Evolutionary conservation across 1,140 invertebrate genomes (phyloP), one percentile per base, ranked within the genome.

Genomic region (Monochamus saltuarius): DNA sequence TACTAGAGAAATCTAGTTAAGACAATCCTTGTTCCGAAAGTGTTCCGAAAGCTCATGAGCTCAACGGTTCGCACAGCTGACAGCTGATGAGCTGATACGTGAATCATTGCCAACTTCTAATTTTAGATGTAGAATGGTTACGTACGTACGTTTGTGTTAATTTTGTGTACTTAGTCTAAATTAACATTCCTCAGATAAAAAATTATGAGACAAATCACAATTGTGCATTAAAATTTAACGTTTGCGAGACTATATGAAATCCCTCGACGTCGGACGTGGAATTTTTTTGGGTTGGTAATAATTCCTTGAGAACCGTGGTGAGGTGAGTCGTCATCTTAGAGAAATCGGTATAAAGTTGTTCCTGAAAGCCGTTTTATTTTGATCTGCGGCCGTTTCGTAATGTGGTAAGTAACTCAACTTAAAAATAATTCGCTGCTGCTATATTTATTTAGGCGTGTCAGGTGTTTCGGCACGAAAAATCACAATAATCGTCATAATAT

Each of bases 401-500:
- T 53, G 52, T 54, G 62, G 62, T 64, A 64, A 64, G 62, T 56
- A 52, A 64, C 47, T 61, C 51, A 55, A 22, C 35, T 61, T 64
- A 64, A 64, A 64, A 64, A 64, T 64, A 64, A 51, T 47, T 56
- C 36, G 62, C 62, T 61, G 22, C 38, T 36, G 35, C 46, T 52
- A 56, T 29, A 29, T 29, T 29, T 29, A 29, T 29, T 29, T 29
- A 29, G 22, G 22, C 22, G 22, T 29, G 22, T 29, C 22, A 29
- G 22, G 22, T 29, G 22, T 29, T 29, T 29, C 22, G 22, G 22
- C 22, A 29, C 6, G 22, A 29, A 6, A 29, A 29, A 29, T 6
- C 22, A 29, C 22, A 29, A 29, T 29, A 29, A 29, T 29, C 22
- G 6, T 29, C 22, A 6, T 29, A 29, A 29, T 29, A 29, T 29